Evolutionary conservation across 2,888 invertebrate species (phyloP), one percentile per base, ranked within the genome.

Genomic region (Spisula subtruncata): DNA sequence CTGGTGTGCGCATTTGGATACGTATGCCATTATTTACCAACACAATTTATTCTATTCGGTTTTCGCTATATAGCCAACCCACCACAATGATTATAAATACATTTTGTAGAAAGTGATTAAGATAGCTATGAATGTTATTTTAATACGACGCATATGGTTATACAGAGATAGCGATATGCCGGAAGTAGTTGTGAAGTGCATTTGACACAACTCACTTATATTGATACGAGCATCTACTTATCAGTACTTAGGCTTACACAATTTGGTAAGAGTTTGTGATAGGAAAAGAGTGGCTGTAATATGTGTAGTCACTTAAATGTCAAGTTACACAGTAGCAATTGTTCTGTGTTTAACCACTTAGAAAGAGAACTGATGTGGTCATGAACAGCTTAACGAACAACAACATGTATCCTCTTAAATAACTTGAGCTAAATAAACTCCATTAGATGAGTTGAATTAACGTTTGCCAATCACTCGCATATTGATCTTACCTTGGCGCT

Each of bases 251-350:
- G 14, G 16, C 51, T 51, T 51, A 51, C 51, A 16, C 51, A 66
- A 2, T 66, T 12, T 10, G n/a, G 25, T 66, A 66, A 66, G 60
- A 0, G 60, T 25, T 66, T 66, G 25, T n/a, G 4, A 25, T 66
- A 25, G 60, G n/a, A 60, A 48, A n/a, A 60, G n/a, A n/a, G 60
- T 60, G 60, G 18, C 60, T 66, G n/a, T 66, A 66, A 25, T 66
- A n/a, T 66, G 4, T 25, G 4, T 66, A 25, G 60, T 25, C 60
- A n/a, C 60, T 66, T 66, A 66, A 25, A 25, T 14, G 14, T 25
- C 25, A 20, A n/a, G 25, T 66, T 12, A 10, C 12, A 66, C 60
- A 66, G 60, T 66, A 66, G 60, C 60, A 66, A 66, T 66, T 66
- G 60, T 66, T 66, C n/a, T 2, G 25, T 25, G n/a, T 66, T n/a